Evolutionary conservation across 1,140 invertebrate species (phyloP), one percentile per base, ranked within the genome.

Genomic region (Anthonomus grandis): DNA sequence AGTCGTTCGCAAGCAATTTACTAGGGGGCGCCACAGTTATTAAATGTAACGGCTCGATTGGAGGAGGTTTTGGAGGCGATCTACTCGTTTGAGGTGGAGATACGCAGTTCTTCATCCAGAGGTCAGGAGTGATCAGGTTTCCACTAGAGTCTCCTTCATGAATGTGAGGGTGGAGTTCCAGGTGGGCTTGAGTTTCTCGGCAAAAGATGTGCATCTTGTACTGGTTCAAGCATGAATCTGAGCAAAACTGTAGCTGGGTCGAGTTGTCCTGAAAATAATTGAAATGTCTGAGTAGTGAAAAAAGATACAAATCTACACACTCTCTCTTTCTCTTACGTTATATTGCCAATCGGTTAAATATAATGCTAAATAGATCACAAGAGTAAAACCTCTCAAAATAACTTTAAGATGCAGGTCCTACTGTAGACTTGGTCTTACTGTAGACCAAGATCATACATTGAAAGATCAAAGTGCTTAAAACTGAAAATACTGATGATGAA

Each of bases 161-260:
- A 36, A 87, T 67, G 68, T 88, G 85, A 0, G 86, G 86, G 67
- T 91, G 89, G 60, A 91, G 81, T 69, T 91, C 87, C 34, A 93
- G 80, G 71, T 93, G 91, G 1, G 91, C 89, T 72, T 91, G 86
- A 2, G 91, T 93, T 74, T 94, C 91, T 21, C 87, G 84, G 75
- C 91, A 94, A 73, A 95, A 95, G 59, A 94, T 93, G 69, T 93
- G 90, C 91, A 95, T 94, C 78, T 95, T 95, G 77, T 94, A 95
- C 73, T 94, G 91, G 70, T 94, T 94, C 38, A 95, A 78, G 70
- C 92, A 95, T 78, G 94, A 94, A 72, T 93, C 89, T 51, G 90
- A 90, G 72, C 82, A 88, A 73, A 90, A 90, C 72, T 90, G 87
- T 10, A 90, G 76, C 62, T 90, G 87, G 49, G 85, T 84, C 50